Evolutionary conservation across 2,113 vertebrate genomes (phyloP).

Genomic region (Microcebus ravelobensis): DNA sequence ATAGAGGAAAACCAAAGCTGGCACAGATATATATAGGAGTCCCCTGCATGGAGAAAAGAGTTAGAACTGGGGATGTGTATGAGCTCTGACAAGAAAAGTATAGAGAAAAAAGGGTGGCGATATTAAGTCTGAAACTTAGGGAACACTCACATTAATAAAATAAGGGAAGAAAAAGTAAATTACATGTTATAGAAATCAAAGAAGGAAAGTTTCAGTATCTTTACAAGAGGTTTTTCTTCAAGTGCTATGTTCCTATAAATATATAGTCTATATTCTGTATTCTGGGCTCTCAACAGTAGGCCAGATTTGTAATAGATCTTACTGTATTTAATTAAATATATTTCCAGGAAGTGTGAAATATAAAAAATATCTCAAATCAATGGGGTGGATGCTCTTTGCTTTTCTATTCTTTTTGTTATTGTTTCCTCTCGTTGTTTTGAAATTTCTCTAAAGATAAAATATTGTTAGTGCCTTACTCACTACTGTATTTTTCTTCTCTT

Average conservation of each 20-base stretch:
- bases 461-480: not conserved
- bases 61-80: not conserved
- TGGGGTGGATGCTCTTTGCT: not conserved
- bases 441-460: not conserved
- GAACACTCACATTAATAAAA: not conserved
- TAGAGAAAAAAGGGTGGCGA: not conserved
- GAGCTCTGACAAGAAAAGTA: not conserved
- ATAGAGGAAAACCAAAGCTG: not conserved
- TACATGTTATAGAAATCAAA: not conserved
- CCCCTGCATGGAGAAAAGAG: not conserved
- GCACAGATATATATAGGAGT: not conserved
- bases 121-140: not conserved
- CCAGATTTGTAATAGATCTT: not conserved
- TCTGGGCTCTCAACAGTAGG: not conserved
- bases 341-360: not conserved
- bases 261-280: not conserved
- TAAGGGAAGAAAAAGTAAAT: not conserved
- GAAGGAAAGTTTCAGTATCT: not conserved
- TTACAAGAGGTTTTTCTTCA: constrained; percentile 10
- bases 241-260: constrained; percentile 25
- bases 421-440: not conserved
- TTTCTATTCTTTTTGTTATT: not conserved
- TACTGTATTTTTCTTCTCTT: not conserved
- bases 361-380: not conserved
- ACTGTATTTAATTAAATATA: not conserved